Conservation (phyloP, 2,797 vertebrate species). For the Pogonophryne albipinna region DNA sequence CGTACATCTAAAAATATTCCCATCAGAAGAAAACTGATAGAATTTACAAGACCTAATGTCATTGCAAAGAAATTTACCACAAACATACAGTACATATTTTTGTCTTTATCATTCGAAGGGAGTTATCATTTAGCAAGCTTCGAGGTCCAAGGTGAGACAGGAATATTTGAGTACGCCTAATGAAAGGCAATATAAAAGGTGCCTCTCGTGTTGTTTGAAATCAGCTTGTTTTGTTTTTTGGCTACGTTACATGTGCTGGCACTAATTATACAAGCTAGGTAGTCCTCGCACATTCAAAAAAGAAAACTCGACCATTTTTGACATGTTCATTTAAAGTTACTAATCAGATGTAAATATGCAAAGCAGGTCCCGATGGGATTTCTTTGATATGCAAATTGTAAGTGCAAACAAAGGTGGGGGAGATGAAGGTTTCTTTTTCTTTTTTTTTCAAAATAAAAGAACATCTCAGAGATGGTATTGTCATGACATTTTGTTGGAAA, state of each 20-base stretch:
- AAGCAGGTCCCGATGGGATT: constrained; percentile 82
- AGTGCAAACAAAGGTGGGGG: constrained; percentile 85
- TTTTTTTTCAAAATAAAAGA: constrained; percentile 37
- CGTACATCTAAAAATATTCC: constrained; percentile 84
- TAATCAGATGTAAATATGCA: constrained; percentile 89
- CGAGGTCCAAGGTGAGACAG: constrained; percentile 79
- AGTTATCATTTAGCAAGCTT: constrained; percentile 80
- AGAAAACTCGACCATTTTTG: constrained; percentile 83
- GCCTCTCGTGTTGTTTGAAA: constrained; percentile 80
- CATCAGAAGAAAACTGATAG: constrained; percentile 80
- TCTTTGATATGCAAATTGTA: constrained; percentile 87
- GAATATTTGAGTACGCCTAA: constrained; percentile 82
- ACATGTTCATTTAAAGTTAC: constrained; percentile 88
- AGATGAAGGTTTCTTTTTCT: constrained; percentile 66
- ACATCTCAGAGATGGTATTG: constrained; percentile 62
- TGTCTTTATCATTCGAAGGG: constrained; percentile 78
- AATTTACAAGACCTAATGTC: constrained; percentile 81
- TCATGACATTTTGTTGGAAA: constrained; percentile 58
- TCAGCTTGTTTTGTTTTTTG: constrained; percentile 79
- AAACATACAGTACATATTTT: constrained; percentile 80
- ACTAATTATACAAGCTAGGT: constrained; percentile 84
- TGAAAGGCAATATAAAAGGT: constrained; percentile 84
- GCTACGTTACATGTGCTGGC: constrained; percentile 79
- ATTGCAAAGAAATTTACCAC: constrained; percentile 79
- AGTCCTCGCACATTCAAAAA: constrained; percentile 75